Evolutionary conservation across 2,888 invertebrate species (phyloP), one percentile per base, ranked within the genome.

Genomic region (Ptychoptera albimana): DNA sequence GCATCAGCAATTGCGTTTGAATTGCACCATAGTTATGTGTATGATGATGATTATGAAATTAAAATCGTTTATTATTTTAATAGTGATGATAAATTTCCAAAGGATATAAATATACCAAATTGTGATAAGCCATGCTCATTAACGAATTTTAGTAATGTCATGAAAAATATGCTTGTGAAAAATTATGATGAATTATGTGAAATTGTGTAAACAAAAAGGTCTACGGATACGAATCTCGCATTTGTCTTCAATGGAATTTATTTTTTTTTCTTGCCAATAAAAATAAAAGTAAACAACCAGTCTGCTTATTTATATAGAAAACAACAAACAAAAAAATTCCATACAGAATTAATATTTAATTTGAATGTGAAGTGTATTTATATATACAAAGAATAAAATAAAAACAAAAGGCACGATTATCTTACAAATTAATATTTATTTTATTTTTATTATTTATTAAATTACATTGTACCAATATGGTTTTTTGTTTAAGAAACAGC

Each of bases 1-100:
- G 82, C 84, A 2, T 77, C 87, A 1, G 73, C 79, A 29, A 57
- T 89, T 8, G 71, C 79, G 30, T 66, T 87, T 41, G 88, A 91
- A 61, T 60, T 87, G 34, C 79, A 83, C 53, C 70, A 73, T 47
- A 72, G 60, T 50, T 53, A 58, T 34, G 55, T 55, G 13, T 60
- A 59, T 45, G 55, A 57, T 31, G 59, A 63, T 38, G 64, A 69
- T 48, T 63, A 64, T 35, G 70, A 72, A 62, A 71, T 82, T 11
- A 76, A 77, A 23, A 23, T 23, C 7, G 23, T 32, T 32, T 42
- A 42, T 35, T 42, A 42, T 23, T 35, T 35, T 1, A 35, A 42
- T 23, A 23, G 35, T 8, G n/a, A 42, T 9, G 8, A 2, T n/a
- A 35, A 35, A 23, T 9, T 23, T 1, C 35, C 42, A 23, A 35